phyloP scores from a whole-genome alignment of 2,888 invertebrate genomes.

The Phyllotreta cruciferae region DNA sequence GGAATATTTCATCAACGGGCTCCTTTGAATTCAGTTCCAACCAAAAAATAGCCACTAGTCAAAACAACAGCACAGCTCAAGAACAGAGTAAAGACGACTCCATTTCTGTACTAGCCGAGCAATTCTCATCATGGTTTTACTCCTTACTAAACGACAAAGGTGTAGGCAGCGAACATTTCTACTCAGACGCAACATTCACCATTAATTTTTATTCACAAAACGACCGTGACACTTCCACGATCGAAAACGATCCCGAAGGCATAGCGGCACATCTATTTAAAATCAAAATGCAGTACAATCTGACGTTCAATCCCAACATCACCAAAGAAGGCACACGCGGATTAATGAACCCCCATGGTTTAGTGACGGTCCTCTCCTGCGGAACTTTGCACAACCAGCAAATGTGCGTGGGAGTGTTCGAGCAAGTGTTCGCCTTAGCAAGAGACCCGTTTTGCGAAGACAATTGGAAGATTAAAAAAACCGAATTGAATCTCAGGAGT shows the following conservation, averaged over 20 bases:
- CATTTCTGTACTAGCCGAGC: constrained; percentile 62
- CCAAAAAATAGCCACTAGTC: constrained; percentile 3
- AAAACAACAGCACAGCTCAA: constrained; percentile 4
- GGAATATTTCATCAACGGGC: constrained; percentile 51
- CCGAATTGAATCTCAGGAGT: constrained; percentile 61
- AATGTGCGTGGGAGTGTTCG: constrained; percentile 68
- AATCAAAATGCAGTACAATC: constrained; percentile 58
- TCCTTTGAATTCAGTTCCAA: neutral
- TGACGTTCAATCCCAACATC: constrained; percentile 69
- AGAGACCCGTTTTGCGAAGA: constrained; percentile 69
- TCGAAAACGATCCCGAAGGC: constrained; percentile 52
- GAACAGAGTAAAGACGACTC: constrained; percentile 22
- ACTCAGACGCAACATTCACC: constrained; percentile 61
- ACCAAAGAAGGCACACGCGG: constrained; percentile 66
- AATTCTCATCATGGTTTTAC: constrained; percentile 69
- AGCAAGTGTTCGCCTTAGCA: constrained; percentile 69
- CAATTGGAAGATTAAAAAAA: constrained; percentile 73
- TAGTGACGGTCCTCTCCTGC: constrained; percentile 67
- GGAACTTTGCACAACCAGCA: constrained; percentile 67
- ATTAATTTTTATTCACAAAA: constrained; percentile 51
- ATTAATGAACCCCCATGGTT: constrained; percentile 67
- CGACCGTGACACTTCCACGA: constrained; percentile 46
- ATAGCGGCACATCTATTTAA: constrained; percentile 57
- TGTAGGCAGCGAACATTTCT: constrained; percentile 64
- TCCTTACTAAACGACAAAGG: constrained; percentile 57